Evolutionary conservation across 2,113 vertebrate species (phyloP).

Genomic region (Ranitomeya variabilis): DNA sequence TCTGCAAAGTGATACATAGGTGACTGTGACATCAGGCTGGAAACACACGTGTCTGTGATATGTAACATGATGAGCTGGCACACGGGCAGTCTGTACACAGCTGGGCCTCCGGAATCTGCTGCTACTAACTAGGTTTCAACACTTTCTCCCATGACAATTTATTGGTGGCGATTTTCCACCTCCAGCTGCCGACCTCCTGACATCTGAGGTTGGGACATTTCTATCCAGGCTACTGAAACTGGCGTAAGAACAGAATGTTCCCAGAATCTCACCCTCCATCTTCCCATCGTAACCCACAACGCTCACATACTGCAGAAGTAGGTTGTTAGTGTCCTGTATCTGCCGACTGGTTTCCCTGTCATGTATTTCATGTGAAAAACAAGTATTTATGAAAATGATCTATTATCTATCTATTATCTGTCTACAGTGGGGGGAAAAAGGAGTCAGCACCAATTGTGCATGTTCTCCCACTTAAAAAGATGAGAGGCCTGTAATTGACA

Average conservation of each 20-base stretch:
- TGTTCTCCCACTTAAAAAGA: no score
- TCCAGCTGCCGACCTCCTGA: constrained; percentile 69
- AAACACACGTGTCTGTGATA: not conserved
- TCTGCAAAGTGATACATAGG: not conserved
- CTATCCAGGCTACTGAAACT: constrained; percentile 70
- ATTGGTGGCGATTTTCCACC: constrained; percentile 68
- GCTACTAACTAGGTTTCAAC: constrained; percentile 70
- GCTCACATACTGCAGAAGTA: not conserved
- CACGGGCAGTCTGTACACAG: constrained; percentile 57
- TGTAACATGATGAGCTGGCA: constrained; percentile 10
- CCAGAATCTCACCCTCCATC: constrained; percentile 58
- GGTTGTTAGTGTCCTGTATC: not conserved
- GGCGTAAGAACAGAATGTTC: constrained; percentile 63
- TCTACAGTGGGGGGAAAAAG: not conserved
- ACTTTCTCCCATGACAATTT: constrained; percentile 65
- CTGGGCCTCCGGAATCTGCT: constrained; percentile 67
- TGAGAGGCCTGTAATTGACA: no score
- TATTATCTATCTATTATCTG: not conserved
- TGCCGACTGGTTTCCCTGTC: not conserved
- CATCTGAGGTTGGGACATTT: constrained; percentile 68
- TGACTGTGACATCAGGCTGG: not conserved
- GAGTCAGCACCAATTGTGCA: no score
- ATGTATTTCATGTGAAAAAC: not conserved
- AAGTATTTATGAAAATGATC: not conserved
- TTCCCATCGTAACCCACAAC: not conserved